These are phyloP conservation scores for Chaetodon auriga DNA, from an alignment of 2,113 vertebrate genomes.

Conservation along the genomic window DNA sequence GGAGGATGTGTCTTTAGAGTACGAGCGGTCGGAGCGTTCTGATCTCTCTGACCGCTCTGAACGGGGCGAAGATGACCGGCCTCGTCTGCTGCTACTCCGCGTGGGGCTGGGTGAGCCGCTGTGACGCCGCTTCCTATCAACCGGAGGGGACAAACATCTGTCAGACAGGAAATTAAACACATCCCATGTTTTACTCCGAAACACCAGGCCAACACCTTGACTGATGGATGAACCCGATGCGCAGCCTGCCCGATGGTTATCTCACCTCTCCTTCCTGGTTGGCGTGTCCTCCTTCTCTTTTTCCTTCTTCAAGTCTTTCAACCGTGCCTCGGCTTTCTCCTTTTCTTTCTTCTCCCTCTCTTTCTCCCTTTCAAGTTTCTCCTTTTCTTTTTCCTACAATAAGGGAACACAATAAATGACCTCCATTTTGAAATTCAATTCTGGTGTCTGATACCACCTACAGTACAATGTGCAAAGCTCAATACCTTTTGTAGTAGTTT, in stretches of 20 bases:
- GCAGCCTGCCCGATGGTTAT: background rate
- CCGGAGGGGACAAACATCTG: conserved; percentile 47
- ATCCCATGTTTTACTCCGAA: background rate
- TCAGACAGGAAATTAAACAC: conserved; percentile 25
- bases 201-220: background rate
- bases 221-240: background rate
- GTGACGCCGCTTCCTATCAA: conserved; percentile 92
- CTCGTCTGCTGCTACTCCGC: conserved; percentile 90
- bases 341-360: conserved; percentile 92
- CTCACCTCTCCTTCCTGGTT: conserved; percentile 95
- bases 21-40: conserved; percentile 91
- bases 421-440: background rate
- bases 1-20: conserved; percentile 91
- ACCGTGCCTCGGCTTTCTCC: conserved; percentile 91
- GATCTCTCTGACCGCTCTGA: conserved; percentile 93
- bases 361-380: conserved; percentile 92
- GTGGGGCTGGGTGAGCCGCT: conserved; percentile 93
- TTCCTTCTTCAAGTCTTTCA: conserved; percentile 89
- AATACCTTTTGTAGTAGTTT: conserved; percentile 95
- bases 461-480: no score
- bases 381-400: conserved; percentile 95
- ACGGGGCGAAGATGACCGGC: conserved; percentile 94
- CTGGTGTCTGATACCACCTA: background rate
- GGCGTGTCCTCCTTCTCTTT: conserved; percentile 95
- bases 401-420: background rate